These are phyloP conservation scores for Platalea minor DNA, from an alignment of 2,797 vertebrate genomes.

Conservation along the genomic window DNA sequence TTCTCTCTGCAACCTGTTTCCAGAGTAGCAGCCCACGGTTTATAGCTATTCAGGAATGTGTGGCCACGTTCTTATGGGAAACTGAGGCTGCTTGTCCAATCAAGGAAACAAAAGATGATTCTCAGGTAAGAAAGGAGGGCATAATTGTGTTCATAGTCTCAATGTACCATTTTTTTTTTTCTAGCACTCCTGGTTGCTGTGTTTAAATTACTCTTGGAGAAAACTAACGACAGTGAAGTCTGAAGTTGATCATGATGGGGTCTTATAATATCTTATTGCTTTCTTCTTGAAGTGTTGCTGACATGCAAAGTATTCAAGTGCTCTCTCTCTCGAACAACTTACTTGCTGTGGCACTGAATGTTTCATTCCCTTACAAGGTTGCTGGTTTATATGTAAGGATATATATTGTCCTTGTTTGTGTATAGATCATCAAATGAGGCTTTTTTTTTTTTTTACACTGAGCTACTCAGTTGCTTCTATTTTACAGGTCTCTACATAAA, in stretches of 20 bases:
- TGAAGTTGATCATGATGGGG: not conserved
- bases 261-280: not conserved
- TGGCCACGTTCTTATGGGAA: slow-evolving; percentile 88
- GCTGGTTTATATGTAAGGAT: not conserved
- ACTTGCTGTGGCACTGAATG: not conserved
- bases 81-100: slow-evolving; percentile 91
- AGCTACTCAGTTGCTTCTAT: not conserved
- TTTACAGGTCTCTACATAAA: not conserved
- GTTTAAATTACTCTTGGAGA: not conserved
- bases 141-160: not conserved
- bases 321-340: not conserved
- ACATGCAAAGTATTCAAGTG: not conserved
- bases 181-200: not conserved
- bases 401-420: not conserved
- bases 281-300: not conserved
- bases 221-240: not conserved
- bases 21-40: slow-evolving; percentile 85
- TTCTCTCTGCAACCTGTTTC: slow-evolving; percentile 25
- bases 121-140: slow-evolving; percentile 73
- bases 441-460: not conserved
- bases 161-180: rapidly evolving
- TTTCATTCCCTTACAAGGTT: not conserved
- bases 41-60: slow-evolving; percentile 84
- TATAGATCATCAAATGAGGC: not conserved
- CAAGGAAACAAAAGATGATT: slow-evolving; percentile 71